Evolutionary conservation across 2,888 invertebrate genomes (phyloP).

Genomic region (Ochropleura plecta): DNA sequence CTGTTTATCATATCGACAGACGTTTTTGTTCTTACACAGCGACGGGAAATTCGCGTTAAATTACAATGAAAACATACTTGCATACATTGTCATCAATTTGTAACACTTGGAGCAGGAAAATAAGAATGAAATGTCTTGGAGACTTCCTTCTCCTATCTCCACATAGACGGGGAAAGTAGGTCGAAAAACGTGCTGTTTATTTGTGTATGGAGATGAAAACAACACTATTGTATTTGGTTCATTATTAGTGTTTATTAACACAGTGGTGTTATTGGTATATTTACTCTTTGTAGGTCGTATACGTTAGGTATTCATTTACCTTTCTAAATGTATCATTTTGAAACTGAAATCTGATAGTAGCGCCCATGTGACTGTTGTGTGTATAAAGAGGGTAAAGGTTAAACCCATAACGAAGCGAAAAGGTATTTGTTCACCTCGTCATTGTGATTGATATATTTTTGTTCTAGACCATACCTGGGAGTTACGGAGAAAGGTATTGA

Average conservation of each 20-base stretch:
- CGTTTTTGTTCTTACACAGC: background rate
- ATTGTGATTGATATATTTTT: too few species aligned
- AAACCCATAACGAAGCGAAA: too few species aligned
- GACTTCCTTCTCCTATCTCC: conserved; percentile 3
- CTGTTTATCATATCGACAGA: conserved; percentile 30
- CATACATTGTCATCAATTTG: conserved; percentile 20
- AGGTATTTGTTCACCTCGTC: too few species aligned
- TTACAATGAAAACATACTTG: conserved; percentile 21
- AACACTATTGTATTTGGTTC: background rate
- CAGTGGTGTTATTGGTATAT: background rate
- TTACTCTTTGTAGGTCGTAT: background rate
- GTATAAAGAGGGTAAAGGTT: too few species aligned
- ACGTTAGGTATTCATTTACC: background rate
- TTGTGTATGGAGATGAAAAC: background rate
- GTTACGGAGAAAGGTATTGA: too few species aligned
- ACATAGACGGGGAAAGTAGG: conserved; percentile 14
- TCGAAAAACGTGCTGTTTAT: background rate
- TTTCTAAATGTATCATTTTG: background rate
- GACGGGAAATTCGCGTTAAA: conserved; percentile 33
- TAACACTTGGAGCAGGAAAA: conserved; percentile 27
- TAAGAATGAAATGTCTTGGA: background rate
- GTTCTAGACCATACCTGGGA: too few species aligned
- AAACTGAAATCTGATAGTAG: background rate
- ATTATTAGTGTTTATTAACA: conserved; percentile 19
- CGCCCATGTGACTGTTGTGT: background rate